Evolutionary conservation across 2,113 vertebrate genomes (phyloP).

Genomic region (Callorhinus ursinus): DNA sequence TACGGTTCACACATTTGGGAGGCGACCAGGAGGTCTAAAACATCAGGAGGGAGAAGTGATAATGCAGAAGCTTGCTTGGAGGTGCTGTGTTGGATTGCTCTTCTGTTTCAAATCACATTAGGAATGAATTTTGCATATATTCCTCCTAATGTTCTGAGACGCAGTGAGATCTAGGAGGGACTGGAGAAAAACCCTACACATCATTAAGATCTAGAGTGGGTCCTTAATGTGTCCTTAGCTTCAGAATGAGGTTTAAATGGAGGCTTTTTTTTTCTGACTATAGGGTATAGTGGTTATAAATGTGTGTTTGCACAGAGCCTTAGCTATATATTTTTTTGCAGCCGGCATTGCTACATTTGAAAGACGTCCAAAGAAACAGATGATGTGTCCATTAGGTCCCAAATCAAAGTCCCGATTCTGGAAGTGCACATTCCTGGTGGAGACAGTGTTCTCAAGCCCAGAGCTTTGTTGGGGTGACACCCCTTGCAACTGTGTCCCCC

Average conservation of each 20-base stretch:
- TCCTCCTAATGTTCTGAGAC: constrained; percentile 68
- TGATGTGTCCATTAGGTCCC: constrained; percentile 75
- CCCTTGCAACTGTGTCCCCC: not conserved
- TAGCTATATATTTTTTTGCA: constrained; percentile 74
- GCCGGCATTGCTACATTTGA: constrained; percentile 76
- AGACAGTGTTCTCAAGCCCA: constrained; percentile 60
- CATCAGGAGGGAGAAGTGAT: constrained; percentile 43
- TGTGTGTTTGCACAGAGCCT: constrained; percentile 77
- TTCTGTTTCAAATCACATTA: constrained; percentile 75
- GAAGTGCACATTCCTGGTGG: constrained; percentile 60
- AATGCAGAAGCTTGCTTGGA: constrained; percentile 39
- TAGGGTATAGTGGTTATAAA: constrained; percentile 80
- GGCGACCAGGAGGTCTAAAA: not conserved
- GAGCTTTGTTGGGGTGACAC: not conserved
- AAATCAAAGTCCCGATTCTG: constrained; percentile 71
- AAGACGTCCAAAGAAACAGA: constrained; percentile 81
- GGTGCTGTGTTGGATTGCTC: not conserved
- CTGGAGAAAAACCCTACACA: constrained; percentile 23
- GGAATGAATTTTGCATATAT: constrained; percentile 67
- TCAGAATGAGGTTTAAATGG: constrained; percentile 77
- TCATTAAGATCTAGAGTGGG: constrained; percentile 79
- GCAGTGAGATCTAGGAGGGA: constrained; percentile 58
- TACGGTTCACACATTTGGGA: not conserved
- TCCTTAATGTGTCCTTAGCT: constrained; percentile 78
- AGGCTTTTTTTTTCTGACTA: constrained; percentile 68